Evolutionary conservation across 2,888 invertebrate genomes (phyloP).

Genomic region (Drosophila buzzatii): DNA sequence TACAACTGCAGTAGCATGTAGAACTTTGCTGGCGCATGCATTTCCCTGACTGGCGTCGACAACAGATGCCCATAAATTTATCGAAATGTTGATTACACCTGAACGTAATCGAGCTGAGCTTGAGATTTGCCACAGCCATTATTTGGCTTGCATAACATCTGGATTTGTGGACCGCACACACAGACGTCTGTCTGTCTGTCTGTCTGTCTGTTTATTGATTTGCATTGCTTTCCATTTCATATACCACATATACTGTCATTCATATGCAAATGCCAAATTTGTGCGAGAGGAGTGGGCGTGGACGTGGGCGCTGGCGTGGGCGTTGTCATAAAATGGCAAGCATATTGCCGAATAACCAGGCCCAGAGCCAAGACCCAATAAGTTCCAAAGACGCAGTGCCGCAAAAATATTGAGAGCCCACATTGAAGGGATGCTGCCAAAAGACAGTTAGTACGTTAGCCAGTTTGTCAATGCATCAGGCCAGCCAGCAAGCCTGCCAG

Average conservation of each 20-base stretch:
- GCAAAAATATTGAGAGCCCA: conserved; percentile 27
- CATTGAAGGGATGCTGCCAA: conserved; percentile 37
- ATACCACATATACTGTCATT: conserved; percentile 34
- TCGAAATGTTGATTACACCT: conserved; percentile 52
- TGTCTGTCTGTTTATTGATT: conserved; percentile 53
- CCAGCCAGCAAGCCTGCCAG: not conserved
- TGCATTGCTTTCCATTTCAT: conserved; percentile 62
- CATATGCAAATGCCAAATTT: conserved; percentile 63
- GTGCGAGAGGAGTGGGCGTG: conserved; percentile 11
- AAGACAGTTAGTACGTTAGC: conserved; percentile 15
- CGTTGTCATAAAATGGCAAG: conserved; percentile 55
- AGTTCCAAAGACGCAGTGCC: conserved; percentile 48
- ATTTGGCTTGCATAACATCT: conserved; percentile 39
- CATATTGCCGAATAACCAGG: conserved; percentile 54
- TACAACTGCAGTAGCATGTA: conserved; percentile 37
- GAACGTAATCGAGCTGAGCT: conserved; percentile 17
- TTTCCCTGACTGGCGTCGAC: conserved; percentile 14
- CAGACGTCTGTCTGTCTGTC: conserved; percentile 7
- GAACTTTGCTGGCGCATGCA: conserved; percentile 33
- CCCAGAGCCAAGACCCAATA: conserved; percentile 40
- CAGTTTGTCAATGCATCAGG: conserved; percentile 9
- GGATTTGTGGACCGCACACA: not conserved
- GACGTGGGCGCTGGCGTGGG: conserved; percentile 15
- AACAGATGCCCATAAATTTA: conserved; percentile 46
- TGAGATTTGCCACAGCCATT: conserved; percentile 27